A percentile compares a stretch with the other conserved stretches of the same genome.
phyloP scores from a whole-genome alignment of 2,888 invertebrate genomes.

The Gasteruption jaculator region DNA sequence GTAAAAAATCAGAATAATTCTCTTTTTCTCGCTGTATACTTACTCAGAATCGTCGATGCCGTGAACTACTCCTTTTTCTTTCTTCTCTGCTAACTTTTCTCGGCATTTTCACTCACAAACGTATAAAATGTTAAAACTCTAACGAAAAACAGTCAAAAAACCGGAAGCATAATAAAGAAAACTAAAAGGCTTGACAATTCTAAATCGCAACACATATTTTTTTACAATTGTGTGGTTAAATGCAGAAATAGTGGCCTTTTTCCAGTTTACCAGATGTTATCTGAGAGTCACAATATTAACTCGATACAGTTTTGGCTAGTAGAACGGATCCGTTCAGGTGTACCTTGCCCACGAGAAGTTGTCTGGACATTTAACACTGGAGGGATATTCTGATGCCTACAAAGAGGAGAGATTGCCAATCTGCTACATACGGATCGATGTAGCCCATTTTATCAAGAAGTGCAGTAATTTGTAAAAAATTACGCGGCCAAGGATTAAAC shows the following conservation, averaged over 20 bases:
- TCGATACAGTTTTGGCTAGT: slow-evolving; percentile 19
- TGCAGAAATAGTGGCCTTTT: slow-evolving; percentile 8
- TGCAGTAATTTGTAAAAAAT: slow-evolving; percentile 13
- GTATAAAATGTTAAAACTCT: slow-evolving; percentile 7
- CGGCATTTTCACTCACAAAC: no score
- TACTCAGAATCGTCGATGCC: no score
- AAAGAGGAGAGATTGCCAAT: slow-evolving; percentile 7
- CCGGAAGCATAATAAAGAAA: slow-evolving; percentile 15
- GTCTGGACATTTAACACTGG: slow-evolving; percentile 10
- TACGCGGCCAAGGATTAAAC: slow-evolving; percentile 2
- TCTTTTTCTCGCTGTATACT: no score
- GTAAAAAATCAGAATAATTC: no score
- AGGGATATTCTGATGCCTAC: slow-evolving; percentile 14
- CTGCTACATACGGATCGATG: slow-evolving; percentile 17
- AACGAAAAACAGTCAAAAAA: slow-evolving; percentile 18
- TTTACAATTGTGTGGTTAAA: slow-evolving; percentile 17
- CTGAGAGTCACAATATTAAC: slow-evolving; percentile 15
- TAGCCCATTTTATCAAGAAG: slow-evolving; percentile 20
- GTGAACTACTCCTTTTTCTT: no score
- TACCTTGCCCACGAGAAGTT: slow-evolving; percentile 20
- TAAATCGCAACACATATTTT: slow-evolving; percentile 14
- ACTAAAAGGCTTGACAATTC: slow-evolving; percentile 9
- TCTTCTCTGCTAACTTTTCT: no score
- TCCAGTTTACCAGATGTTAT: slow-evolving; percentile 20
- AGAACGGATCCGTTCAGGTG: slow-evolving; percentile 15